A percentile compares a stretch with the other conserved stretches of the same genome.
Evolutionary conservation across 1,140 invertebrate species (phyloP).

Genomic region (Macrobrachium rosenbergii): DNA sequence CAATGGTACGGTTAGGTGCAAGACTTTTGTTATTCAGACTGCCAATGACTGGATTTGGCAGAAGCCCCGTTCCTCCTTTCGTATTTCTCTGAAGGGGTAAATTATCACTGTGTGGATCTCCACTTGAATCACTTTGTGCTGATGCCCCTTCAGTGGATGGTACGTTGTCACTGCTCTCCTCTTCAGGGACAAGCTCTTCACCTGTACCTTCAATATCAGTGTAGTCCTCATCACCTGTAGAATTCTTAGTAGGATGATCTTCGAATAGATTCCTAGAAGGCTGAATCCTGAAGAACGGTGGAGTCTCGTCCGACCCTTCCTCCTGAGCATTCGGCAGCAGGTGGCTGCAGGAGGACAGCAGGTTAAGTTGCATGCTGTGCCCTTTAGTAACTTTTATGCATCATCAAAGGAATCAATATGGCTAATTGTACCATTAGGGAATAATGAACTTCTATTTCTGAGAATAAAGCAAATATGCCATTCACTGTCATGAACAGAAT

Average conservation of each 20-base stretch:
- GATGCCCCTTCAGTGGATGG: constrained; percentile 34
- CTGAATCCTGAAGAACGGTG: too few relatives aligned
- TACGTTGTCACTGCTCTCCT: constrained; percentile 47
- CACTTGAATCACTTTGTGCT: constrained; percentile 37
- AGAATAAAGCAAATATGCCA: constrained; percentile 45
- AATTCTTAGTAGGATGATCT: too few relatives aligned
- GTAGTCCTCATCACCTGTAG: too few relatives aligned
- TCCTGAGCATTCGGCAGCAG: constrained; percentile 49
- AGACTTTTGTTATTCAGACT: too few relatives aligned
- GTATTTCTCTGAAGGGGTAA: constrained; percentile 22
- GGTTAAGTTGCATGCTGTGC: constrained; percentile 52
- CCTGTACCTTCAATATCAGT: too few relatives aligned
- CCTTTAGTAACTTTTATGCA: constrained; percentile 32
- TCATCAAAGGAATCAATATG: constrained; percentile 25
- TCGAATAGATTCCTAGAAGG: too few relatives aligned
- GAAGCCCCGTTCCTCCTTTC: too few relatives aligned
- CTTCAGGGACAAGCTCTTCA: background rate
- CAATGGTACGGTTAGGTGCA: too few relatives aligned
- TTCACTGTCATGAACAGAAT: constrained; percentile 34
- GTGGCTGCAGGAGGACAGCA: constrained; percentile 59
- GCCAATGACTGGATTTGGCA: too few relatives aligned
- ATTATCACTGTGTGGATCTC: constrained; percentile 10
- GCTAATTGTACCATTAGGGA: constrained; percentile 39
- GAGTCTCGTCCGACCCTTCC: background rate
- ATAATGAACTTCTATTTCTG: constrained; percentile 21